Conservation (phyloP, 1,140 invertebrate genomes). For the Brachionus manjavacas region DNA sequence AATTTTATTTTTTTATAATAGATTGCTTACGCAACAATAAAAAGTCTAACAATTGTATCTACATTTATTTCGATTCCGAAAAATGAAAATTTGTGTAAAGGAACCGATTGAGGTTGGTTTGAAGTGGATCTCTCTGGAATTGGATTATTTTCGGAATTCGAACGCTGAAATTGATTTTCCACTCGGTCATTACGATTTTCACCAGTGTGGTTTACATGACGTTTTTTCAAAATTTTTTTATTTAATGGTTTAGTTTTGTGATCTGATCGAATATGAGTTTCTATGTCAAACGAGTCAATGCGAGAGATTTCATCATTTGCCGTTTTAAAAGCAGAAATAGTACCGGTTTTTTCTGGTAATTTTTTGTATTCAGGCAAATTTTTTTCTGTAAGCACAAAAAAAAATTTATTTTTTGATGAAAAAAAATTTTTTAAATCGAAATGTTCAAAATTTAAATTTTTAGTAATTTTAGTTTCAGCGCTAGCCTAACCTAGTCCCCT, state of each 20-base stretch:
- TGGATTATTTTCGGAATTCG: not conserved
- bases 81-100: slow-evolving; percentile 35
- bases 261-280: not conserved
- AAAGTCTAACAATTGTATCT: slow-evolving; percentile 41
- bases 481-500: too few relatives aligned
- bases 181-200: not conserved
- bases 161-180: not conserved
- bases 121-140: not conserved
- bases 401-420: not conserved
- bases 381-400: not conserved
- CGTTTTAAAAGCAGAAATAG: not conserved
- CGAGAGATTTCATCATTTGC: not conserved
- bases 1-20: not conserved
- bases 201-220: not conserved
- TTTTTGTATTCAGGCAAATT: not conserved
- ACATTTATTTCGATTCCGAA: slow-evolving; percentile 37
- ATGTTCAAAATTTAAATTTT: not conserved
- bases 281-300: not conserved
- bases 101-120: not conserved
- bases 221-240: not conserved
- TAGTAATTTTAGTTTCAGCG: too few relatives aligned
- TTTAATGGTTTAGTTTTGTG: not conserved
- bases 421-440: not conserved
- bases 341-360: not conserved
- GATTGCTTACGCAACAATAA: slow-evolving; percentile 36